A percentile compares a stretch with the other conserved stretches of the same genome.
Conservation (phyloP, 2,888 invertebrate genomes). For the Fragum whitleyi region DNA sequence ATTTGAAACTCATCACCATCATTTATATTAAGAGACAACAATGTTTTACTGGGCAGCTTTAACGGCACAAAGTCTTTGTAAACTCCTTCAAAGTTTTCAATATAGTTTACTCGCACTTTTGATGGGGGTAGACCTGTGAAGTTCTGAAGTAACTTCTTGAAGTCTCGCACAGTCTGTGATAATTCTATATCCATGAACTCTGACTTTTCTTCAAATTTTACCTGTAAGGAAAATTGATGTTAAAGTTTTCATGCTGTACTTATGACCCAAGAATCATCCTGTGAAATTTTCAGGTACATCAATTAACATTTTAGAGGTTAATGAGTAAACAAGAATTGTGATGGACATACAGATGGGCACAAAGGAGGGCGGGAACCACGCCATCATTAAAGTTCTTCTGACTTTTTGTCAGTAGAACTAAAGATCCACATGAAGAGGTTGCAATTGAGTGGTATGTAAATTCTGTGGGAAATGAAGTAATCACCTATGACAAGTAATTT, state of each 20-base stretch:
- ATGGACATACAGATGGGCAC: too few species aligned
- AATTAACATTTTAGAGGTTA: too few species aligned
- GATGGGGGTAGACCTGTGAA: conserved; percentile 90
- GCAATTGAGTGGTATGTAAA: too few species aligned
- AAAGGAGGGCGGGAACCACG: too few species aligned
- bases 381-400: too few species aligned
- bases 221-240: conserved; percentile 86
- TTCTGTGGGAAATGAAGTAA: too few species aligned
- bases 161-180: conserved; percentile 90
- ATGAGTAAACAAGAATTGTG: not conserved
- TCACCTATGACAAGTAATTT: too few species aligned
- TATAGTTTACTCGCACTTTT: conserved; percentile 95
- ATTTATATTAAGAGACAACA: conserved; percentile 89
- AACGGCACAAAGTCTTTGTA: conserved; percentile 88
- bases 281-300: not conserved
- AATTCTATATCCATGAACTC: conserved; percentile 88
- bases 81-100: conserved; percentile 87
- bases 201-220: conserved; percentile 89
- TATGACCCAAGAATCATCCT: conserved; percentile 53
- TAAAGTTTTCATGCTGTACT: conserved; percentile 81
- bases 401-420: too few species aligned
- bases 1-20: conserved; percentile 80
- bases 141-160: conserved; percentile 81
- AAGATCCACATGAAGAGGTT: too few species aligned
- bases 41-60: conserved; percentile 94